Conservation (phyloP, 2,888 invertebrate genomes). For the Siphlonurus alternatus region DNA sequence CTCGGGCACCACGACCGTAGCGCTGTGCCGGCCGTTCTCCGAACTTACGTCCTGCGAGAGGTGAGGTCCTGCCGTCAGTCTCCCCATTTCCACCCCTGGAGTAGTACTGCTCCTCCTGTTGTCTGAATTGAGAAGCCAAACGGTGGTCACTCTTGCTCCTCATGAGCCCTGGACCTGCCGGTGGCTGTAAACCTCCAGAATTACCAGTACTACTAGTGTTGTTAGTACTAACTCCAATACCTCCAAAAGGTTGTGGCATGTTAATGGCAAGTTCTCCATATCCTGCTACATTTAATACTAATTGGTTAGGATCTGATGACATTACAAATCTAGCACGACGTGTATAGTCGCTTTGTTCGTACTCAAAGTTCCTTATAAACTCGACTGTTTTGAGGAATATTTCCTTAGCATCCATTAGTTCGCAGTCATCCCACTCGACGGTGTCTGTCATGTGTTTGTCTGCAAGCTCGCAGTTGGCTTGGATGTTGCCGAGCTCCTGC, state of each 20-base stretch:
- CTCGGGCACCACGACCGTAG: constrained; percentile 9
- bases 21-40: constrained; percentile 35
- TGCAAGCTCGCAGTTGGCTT: constrained; percentile 90
- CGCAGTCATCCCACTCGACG: constrained; percentile 83
- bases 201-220: constrained; percentile 24
- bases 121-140: constrained; percentile 71
- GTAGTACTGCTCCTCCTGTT: constrained; percentile 39
- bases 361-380: constrained; percentile 71
- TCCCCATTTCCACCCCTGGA: constrained; percentile 3
- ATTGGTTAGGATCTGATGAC: constrained; percentile 82
- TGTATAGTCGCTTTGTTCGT: constrained; percentile 79
- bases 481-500: constrained; percentile 85
- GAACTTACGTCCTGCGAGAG: constrained; percentile 58
- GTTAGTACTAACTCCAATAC: constrained; percentile 20
- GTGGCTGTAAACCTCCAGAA: constrained; percentile 34
- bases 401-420: constrained; percentile 88
- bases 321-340: constrained; percentile 71
- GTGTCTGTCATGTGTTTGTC: constrained; percentile 84
- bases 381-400: constrained; percentile 92
- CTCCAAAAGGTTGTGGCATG: constrained; percentile 38
- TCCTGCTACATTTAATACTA: constrained; percentile 72
- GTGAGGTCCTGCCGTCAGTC: constrained; percentile 41
- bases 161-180: constrained; percentile 61
- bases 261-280: constrained; percentile 80
- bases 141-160: constrained; percentile 88